Conservation (phyloP, 2,113 vertebrate species). For the Eonycteris spelaea region DNA sequence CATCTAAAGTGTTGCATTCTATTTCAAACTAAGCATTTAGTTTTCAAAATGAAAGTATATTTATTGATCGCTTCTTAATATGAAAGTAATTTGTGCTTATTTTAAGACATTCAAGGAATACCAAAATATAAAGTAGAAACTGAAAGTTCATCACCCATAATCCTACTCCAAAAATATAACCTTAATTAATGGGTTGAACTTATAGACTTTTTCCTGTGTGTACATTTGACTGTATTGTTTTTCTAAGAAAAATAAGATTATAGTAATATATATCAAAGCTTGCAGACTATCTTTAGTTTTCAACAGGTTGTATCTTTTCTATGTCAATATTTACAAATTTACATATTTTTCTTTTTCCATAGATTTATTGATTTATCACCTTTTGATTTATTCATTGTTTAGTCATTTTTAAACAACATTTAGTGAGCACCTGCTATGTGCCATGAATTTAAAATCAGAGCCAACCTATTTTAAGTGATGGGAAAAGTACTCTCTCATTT, state of each 20-base stretch:
- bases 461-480: not conserved
- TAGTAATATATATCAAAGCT: not conserved
- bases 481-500: not conserved
- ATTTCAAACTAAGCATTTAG: conserved; percentile 40
- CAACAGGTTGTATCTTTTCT: not conserved
- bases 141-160: conserved; percentile 29
- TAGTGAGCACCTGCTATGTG: not conserved
- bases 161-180: conserved; percentile 41
- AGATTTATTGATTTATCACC: not conserved
- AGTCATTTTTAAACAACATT: not conserved
- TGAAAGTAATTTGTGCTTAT: conserved; percentile 51
- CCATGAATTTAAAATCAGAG: not conserved
- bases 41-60: conserved; percentile 53
- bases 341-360: not conserved
- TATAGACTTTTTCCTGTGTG: not conserved
- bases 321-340: not conserved
- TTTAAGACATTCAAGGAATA: conserved; percentile 29
- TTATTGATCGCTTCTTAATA: conserved; percentile 60
- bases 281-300: not conserved
- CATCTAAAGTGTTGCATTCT: not conserved
- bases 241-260: not conserved
- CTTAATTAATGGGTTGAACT: conserved; percentile 19
- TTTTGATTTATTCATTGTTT: not conserved
- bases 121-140: conserved; percentile 11
- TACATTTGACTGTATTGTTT: not conserved